phyloP scores from a whole-genome alignment of 2,888 invertebrate genomes.

The Leucophora obtusa region DNA sequence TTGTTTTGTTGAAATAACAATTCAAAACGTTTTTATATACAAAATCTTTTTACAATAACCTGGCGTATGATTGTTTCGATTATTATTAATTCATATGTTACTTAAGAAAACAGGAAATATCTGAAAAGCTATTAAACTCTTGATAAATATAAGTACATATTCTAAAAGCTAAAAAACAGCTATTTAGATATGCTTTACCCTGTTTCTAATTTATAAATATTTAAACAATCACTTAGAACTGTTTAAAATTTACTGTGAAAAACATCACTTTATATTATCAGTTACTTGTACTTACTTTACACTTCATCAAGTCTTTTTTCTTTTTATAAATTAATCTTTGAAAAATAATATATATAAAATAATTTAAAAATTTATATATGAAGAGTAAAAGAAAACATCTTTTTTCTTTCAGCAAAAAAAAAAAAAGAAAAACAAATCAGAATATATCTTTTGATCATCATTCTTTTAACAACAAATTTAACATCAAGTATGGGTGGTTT shows the following conservation, averaged over 20 bases:
- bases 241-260: not conserved
- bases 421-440: not conserved
- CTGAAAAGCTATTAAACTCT: no score
- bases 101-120: no score
- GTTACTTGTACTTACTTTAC: constrained; percentile 40
- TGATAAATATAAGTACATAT: no score
- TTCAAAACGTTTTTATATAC: no score
- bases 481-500: not conserved
- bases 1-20: no score
- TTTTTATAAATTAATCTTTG: constrained; percentile 48
- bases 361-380: not conserved
- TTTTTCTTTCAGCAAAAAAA: not conserved
- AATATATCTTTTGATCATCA: not conserved
- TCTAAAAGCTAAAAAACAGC: no score
- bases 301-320: constrained; percentile 52
- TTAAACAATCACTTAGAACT: constrained; percentile 8
- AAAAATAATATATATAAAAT: constrained; percentile 6
- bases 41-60: no score
- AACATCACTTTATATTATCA: constrained; percentile 9
- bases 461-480: constrained; percentile 4
- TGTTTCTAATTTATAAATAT: constrained; percentile 10
- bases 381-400: constrained; percentile 12
- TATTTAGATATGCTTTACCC: no score
- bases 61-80: no score
- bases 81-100: no score